Evolutionary conservation across 2,797 vertebrate species (phyloP), one percentile per base, ranked within the genome.

Genomic region (Thunnus albacares): DNA sequence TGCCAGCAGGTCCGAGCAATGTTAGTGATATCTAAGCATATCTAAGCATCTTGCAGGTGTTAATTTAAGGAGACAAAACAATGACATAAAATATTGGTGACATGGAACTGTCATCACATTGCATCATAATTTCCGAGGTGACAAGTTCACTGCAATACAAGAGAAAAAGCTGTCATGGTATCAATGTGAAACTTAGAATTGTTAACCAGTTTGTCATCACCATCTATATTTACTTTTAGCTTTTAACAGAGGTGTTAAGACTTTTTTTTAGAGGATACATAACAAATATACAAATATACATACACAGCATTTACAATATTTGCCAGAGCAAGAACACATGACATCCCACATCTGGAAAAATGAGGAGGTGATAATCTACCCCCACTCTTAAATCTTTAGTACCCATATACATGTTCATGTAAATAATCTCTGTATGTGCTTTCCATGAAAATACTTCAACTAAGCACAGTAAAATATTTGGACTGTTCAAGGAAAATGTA

Each of bases 361-460:
- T 0, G 8, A 74, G 26, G 51, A 43, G 20, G 8, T 59, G 3
- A 59, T 38, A 64, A 55, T 30, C 30, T 38, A 7, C 24, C 10
- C 17, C 38, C 26, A 70, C n/a, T 47, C 47, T 8, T 38, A 47
- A 71, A 71, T 58, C 15, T 80, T 72, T 28, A 86, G 38, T 66
- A 67, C 41, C 58, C 1, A 26, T 62, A 61, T 28, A 75, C 9
- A 75, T 61, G 15, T 60, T 63, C 18, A 70, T 68, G 22, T 81
- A 73, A 43, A 45, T 77, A 63, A 76, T 49, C 51, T 80, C 52
- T 89, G 51, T 75, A 84, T 72, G 57, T 63, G n/a, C 64, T 82
- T 77, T 83, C 61, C 74, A 84, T 76, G 66, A 92, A 91, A 94
- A 92, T 89, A 90, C 38, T 77, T 69, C 10, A 81, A 86, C 24